Base-by-base conservation (phyloP, 2,113 vertebrate genomes). In the Melanostigma gelatinosum region DNA sequence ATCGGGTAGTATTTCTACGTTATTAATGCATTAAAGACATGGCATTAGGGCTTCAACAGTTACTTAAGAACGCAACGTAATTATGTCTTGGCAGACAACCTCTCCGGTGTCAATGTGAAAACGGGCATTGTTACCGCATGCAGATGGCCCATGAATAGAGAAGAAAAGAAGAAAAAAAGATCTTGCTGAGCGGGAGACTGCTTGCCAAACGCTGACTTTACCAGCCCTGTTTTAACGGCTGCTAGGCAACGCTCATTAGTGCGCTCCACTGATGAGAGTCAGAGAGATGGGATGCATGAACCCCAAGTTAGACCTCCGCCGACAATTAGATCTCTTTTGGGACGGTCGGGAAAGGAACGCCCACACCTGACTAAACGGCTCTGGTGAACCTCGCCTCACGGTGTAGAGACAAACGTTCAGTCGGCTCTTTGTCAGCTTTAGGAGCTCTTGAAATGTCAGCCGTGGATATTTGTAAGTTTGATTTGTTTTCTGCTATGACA, bases 131-230 rank as follows among this genome's bases (percentile, higher is more conserved):
- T 93, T 85, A 64, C 74, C 62, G 83, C 81, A 80, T 85, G 87
- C 92, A 94, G 92, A 95, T 93, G 92, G 92, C 86, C 88, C 82
- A 93, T 93, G 89, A 93, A 94, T 91, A 88, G 84, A 76, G 81
- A 87, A 50, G 84, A 83, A 80, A 86, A 85, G 84, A 85, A 75
- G 85, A 85, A 85, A 75, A 87, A 76, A 67, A 85, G 62, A 90
- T 88, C 88, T 86, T 18, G 38, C 83, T 60, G 79, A 89, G 80
- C 72, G 38, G 46, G 58, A 84, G 72, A 82, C 57, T 82, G 74
- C 82, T 88, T 88, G 68, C 80, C 88, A 92, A 34, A 75, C 42
- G 54, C 72, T 75, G 89, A 93, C 87, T 93, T 88, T 72, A 88
- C 77, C 76, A 83, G 72, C 74, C 83, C 89, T 80, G 89, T 91